Evolutionary conservation across 92 coral and sea anemone genomes (phyloP), one percentile per base, ranked within the genome.

Genomic region (Porites divaricata): DNA sequence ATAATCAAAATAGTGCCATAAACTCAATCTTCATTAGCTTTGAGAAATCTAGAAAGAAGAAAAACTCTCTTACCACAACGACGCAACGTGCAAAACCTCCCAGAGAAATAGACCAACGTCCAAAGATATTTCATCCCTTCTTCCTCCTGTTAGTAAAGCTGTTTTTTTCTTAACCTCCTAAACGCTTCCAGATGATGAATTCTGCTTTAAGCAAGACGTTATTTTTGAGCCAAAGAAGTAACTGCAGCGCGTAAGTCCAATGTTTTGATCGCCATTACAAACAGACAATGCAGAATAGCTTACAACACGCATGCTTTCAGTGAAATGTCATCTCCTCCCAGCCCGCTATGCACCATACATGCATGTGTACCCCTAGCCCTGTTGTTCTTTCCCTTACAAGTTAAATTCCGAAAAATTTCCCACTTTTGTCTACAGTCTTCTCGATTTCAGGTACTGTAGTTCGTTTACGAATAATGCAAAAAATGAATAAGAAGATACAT

Each of bases 51-150:
- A 41, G 19, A 24, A n/a, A 6, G 10, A 23, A 10, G 25, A 17
- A 63, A 73, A 73, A 63, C 66, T 20, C 41, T 54, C 85, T 80
- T 21, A 80, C 85, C 85, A 69, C 70, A 80, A 69, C 77, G 70
- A 56, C 62, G 77, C 76, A 41, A 35, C 54, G 74, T 45, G 14
- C 45, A 41, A 48, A 19, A 51, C 85, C 76, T 19, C 67, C 67
- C 20, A 24, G 17, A 56, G 24, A 80, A 26, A 49, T 41, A 15
- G 77, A 25, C 63, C 12, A 68, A 57, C 57, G 21, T 7, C 85
- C 85, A 70, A 23, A 16, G 57, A 49, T 65, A 50, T 66, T 69
- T 45, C 76, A 80, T 80, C 76, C 76, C 76, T 80, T 56, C 56
- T 12, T 51, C 50, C 19, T 2, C 10, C 63, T 66, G 15, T 35